phyloP scores from a whole-genome alignment of 2,113 vertebrate genomes.

The Malaclemys terrapin region DNA sequence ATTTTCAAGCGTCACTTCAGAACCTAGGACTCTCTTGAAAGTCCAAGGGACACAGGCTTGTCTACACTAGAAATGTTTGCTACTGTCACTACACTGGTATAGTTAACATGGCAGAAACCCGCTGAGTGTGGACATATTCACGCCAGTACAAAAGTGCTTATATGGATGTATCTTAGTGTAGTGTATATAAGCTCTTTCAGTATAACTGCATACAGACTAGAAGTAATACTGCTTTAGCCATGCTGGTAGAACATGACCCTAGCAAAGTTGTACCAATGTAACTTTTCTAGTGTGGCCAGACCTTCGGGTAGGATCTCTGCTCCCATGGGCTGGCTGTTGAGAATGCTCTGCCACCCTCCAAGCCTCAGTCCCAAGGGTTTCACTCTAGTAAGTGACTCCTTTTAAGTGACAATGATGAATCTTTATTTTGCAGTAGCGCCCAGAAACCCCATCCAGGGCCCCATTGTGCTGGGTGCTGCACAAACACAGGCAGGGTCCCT shows the following conservation, averaged over 20 bases:
- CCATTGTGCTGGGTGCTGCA: no score
- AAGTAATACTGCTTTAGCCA: no score
- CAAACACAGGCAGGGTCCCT: no score
- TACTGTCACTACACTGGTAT: background rate
- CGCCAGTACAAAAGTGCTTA: background rate
- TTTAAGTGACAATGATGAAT: no score
- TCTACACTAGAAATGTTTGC: background rate
- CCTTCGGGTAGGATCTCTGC: background rate
- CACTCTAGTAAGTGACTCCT: background rate
- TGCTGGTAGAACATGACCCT: no score
- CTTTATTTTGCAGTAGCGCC: no score
- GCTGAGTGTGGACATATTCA: background rate
- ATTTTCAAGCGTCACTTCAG: background rate
- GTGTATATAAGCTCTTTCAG: no score
- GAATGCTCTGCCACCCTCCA: background rate
- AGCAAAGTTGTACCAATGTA: background rate
- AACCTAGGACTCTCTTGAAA: background rate
- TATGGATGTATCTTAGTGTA: background rate
- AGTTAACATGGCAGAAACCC: background rate
- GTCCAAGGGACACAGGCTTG: background rate
- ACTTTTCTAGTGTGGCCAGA: background rate
- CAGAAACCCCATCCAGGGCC: no score
- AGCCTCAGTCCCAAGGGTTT: background rate
- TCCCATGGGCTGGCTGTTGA: background rate
- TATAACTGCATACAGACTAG: no score